Base-by-base conservation (phyloP, 2,113 vertebrate species). In the Eidolon helvum region DNA sequence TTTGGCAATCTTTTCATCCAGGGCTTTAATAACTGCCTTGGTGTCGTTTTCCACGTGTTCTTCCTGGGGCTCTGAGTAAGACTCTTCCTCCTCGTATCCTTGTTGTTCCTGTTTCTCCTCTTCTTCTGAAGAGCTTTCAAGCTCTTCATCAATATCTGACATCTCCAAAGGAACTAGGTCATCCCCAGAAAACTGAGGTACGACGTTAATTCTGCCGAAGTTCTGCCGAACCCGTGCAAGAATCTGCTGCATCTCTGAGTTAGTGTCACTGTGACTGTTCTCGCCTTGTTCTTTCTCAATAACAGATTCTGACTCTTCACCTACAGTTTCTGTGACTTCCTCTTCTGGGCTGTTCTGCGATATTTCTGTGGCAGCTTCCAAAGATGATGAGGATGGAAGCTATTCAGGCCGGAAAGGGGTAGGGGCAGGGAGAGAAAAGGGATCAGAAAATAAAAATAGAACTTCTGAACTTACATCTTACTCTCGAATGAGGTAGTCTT, bases 1-100 rank as follows among this genome's bases (percentile, higher is more conserved):
- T 97, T 99, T 99, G 26, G 99, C 98, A 10, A 99, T 99, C 98
- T 99, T 99, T 50, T 99, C 99, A 24, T 99, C 99, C 97, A 99
- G 98, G 83, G 99, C 99, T 63, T 98, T 98, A 86, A 99, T 98
- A 48, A 99, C 97, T 15, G 98, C 96, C 57, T 98, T 98, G 28
- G 99, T 96, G 97, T 97, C 98, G 57, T 95, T 97, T 79, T 5
- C 98, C 95, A 45, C 40, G 12, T 33, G 91, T 5, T 96, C 94
- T 14, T 94, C 97, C 94, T 89, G 87, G 35, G 95, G 35, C 66
- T 90, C 84, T 33, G 59, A 9, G 0, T 63, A 69, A 0, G 33
- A 43, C 2, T 94, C 95, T 26, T 95, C 87, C 24, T 69, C 85
- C 0, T 7, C 4, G 0, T 74, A 90, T 21, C 83, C 77, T 9